Conservation (phyloP, 1,140 invertebrate species). For the Lerema accius region DNA sequence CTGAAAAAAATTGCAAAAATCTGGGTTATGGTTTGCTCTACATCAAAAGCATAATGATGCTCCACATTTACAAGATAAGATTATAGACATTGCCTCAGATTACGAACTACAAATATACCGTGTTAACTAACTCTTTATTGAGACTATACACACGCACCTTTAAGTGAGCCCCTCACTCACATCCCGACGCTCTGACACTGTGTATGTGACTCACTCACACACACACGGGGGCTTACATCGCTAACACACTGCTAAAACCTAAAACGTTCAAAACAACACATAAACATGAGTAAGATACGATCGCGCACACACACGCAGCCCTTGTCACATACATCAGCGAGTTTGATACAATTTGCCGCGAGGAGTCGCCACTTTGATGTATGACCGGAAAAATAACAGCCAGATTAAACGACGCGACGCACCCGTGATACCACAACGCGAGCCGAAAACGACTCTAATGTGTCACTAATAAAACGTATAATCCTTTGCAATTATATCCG, state of each 20-base stretch:
- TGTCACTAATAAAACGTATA: constrained; percentile 25
- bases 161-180: background rate
- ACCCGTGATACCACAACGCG: constrained; percentile 18
- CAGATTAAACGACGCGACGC: constrained; percentile 54
- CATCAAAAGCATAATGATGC: too few species aligned
- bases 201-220: background rate
- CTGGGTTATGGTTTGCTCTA: too few species aligned
- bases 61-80: too few species aligned
- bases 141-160: background rate
- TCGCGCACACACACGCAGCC: constrained; percentile 26
- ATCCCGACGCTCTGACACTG: background rate
- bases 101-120: too few species aligned
- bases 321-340: constrained; percentile 55
- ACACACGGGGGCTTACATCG: background rate
- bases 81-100: too few species aligned
- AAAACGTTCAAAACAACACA: constrained; percentile 3
- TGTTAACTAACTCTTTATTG: too few species aligned
- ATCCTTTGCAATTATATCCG: constrained; percentile 23
- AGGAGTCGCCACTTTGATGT: constrained; percentile 63
- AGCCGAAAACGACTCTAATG: constrained; percentile 23
- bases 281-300: constrained; percentile 7
- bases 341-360: constrained; percentile 68
- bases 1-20: too few species aligned
- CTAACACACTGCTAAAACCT: constrained; percentile 10
- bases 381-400: constrained; percentile 68